Base-by-base conservation (phyloP, 1,140 invertebrate genomes). In the Euschistus heros region DNA sequence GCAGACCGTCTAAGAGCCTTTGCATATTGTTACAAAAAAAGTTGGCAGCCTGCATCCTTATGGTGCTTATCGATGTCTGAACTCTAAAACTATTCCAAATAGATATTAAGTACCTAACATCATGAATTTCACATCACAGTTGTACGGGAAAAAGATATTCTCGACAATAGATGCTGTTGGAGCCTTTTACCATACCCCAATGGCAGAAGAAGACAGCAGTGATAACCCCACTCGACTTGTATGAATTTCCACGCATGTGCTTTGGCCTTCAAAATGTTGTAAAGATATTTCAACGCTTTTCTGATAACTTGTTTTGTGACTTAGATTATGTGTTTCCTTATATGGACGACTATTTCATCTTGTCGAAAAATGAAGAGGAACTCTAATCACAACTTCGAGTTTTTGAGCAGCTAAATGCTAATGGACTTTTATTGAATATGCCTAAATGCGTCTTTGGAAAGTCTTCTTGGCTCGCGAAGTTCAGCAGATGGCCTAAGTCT, bases 241-340 rank as follows among this genome's bases (percentile, higher is more conserved):
- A 0, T n/a, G n/a, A n/a, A n/a, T n/a, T n/a, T n/a, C n/a, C n/a
- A n/a, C 59, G 66, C 2, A 73, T 76, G 69, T 69, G 72, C 33
- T 78, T 77, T 62, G 77, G 79, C 17, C 61, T 79, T 10, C 55
- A 66, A 17, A 77, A 76, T 68, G 74, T 74, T 7, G 71, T 72
- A 8, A 72, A 76, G 10, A 74, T 75, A 7, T 80, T 80, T 68
- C 73, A 76, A 64, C 55, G 75, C 18, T 69, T 73, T 20, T 7
- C 17, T 7, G 42, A 44, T 10, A 44, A 44, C 17, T 10, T 44
- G 42, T 17, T 44, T 7, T 17, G 42, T 7, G 17, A 44, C 42
- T 44, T n/a, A n/a, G n/a, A n/a, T n/a, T n/a, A n/a, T n/a, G n/a
- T n/a, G n/a, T n/a, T n/a, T n/a, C n/a, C n/a, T n/a, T n/a, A n/a